Evolutionary conservation across 2,888 invertebrate genomes (phyloP), one percentile per base, ranked within the genome.

Genomic region (Pheosia tremula): DNA sequence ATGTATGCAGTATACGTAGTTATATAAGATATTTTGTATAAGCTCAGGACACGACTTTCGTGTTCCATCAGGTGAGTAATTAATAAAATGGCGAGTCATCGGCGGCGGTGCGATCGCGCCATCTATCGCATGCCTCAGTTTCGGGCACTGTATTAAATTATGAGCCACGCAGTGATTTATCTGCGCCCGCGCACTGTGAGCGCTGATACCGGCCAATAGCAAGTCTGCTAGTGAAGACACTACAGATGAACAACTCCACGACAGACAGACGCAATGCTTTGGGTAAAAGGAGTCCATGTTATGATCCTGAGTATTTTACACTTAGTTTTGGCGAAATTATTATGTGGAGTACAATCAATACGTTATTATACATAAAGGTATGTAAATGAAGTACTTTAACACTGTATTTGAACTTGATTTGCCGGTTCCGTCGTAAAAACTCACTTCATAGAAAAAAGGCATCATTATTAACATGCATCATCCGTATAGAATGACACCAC

Each of bases 101-200:
- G 54, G 57, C 56, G 47, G 52, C 43, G 61, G 59, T 56, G 62
- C 62, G 77, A 71, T 71, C 69, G 60, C 61, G 67, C 66, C 67
- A 75, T 73, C 75, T 71, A 68, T 64, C 63, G 69, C 68, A 66
- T 67, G 71, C 66, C 58, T 71, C 68, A 71, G 65, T 75, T 78
- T 78, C 64, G 75, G 78, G 71, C 56, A 72, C 69, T 64, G 73
- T 71, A 72, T 69, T 75, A 77, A 72, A 75, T 72, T 76, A 75
- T 73, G 74, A 72, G 63, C 71, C 50, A 67, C 60, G 54, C 59
- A 63, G 78, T 77, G 79, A 78, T 79, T 74, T 75, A 79, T 72
- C 73, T 69, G 69, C 61, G 63, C 65, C 60, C 59, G 61, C 69
- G 59, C 54, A 54, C 54, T 38, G 38, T 38, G 10, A n/a, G 11